Conservation (phyloP, 2,888 invertebrate species). For the Crematogaster levior region DNA sequence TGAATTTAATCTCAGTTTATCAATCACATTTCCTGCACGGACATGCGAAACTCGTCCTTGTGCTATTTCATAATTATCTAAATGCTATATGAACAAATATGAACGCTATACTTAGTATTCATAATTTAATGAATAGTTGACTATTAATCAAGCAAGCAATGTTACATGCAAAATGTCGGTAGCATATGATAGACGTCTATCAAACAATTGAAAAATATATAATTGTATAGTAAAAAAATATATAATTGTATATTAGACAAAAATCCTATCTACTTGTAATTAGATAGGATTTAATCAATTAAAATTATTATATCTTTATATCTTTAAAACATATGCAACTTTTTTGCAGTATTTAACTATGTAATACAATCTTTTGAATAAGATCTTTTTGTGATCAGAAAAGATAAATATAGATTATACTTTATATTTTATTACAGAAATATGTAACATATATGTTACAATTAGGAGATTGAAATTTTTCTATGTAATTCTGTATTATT, state of each 20-base stretch:
- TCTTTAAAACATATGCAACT: background rate
- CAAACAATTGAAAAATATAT: too few relatives aligned
- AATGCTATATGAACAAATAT: background rate
- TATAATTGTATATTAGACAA: background rate
- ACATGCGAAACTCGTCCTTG: background rate
- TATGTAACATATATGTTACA: background rate
- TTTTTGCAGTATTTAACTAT: background rate
- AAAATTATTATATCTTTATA: too few relatives aligned
- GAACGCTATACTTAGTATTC: conserved; percentile 26
- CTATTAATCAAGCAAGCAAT: conserved; percentile 11
- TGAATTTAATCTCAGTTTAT: conserved; percentile 3
- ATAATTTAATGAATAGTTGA: conserved; percentile 16
- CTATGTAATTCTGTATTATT: background rate
- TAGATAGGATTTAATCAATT: background rate
- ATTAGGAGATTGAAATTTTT: background rate
- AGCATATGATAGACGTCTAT: background rate
- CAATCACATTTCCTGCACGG: background rate
- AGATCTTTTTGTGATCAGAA: background rate
- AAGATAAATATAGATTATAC: background rate
- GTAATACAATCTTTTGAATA: background rate
- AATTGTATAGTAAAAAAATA: too few relatives aligned
- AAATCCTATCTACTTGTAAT: background rate
- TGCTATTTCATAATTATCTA: conserved; percentile 5
- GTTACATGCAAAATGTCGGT: conserved; percentile 12
- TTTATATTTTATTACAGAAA: background rate